These are phyloP conservation scores for Ophioderma brevispina DNA, from an alignment of 35 echinoderm and acorn worm genomes.

Conservation along the genomic window DNA sequence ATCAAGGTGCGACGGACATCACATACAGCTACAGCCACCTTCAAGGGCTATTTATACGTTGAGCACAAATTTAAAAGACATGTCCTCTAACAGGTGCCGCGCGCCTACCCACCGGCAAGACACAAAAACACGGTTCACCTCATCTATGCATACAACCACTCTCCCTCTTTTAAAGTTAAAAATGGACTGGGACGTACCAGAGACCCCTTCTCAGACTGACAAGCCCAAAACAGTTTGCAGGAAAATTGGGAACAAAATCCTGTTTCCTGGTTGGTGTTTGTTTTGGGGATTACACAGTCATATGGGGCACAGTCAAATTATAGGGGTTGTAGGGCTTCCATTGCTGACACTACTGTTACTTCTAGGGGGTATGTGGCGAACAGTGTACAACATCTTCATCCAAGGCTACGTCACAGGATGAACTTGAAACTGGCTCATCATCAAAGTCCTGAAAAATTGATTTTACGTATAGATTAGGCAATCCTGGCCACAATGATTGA, in stretches of 20 bases:
- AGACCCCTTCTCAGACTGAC: not conserved
- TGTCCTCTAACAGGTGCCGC: too few species aligned
- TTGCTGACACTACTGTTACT: slow-evolving; percentile 17
- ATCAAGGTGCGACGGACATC: too few species aligned
- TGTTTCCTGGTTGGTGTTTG: not conserved
- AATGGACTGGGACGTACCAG: not conserved
- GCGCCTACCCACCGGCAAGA: too few species aligned
- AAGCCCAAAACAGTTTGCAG: slow-evolving; percentile 40
- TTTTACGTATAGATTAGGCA: too few species aligned
- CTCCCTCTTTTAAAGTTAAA: too few species aligned
- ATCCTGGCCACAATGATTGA: too few species aligned
- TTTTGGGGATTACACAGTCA: not conserved
- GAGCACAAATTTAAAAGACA: too few species aligned
- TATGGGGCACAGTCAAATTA: not conserved
- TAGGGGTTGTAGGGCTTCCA: not conserved
- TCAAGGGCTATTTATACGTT: too few species aligned
- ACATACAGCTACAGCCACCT: too few species aligned
- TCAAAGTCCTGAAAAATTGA: slow-evolving; percentile 36
- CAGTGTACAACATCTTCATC: slow-evolving; percentile 21
- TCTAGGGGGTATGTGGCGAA: slow-evolving; percentile 9
- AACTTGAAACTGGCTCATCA: not conserved
- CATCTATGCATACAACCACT: too few species aligned
- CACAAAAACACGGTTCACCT: too few species aligned
- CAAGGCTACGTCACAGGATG: slow-evolving; percentile 28
- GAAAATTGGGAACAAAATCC: too few species aligned